Evolutionary conservation across 2,113 vertebrate species (phyloP), one percentile per base, ranked within the genome.

Genomic region (Anarhynchus alexandrinus): DNA sequence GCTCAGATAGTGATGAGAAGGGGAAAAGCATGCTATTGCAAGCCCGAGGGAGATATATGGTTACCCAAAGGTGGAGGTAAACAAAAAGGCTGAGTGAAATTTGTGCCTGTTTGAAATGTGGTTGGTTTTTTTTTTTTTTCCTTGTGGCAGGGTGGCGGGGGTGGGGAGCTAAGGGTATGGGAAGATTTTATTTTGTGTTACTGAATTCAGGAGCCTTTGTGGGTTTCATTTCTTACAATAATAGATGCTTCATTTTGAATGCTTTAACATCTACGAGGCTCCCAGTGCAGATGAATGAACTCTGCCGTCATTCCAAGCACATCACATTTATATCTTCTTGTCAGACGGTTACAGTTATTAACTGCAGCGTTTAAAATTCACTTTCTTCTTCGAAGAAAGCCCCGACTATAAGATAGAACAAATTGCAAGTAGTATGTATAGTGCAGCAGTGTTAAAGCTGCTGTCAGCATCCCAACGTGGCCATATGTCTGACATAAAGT

Each of bases 401-500:
- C 67, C 74, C 1, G 5, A 4, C 73, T 94, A 78, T 36, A 79
- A 79, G 89, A 88, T 3, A 95, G 74, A 66, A 80, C 85, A 93
- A 96, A 93, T 87, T 94, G 80, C 62, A 92, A 93, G 86, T 77
- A 78, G 55, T 55, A 88, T 40, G 79, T 86, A 34, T 61, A 58
- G 47, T 38, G 78, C 58, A 89, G 82, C 93, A 93, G 82, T 82
- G 90, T 72, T 95, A 89, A 96, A 97, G 93, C 83, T 93, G 67
- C 97, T 94, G 88, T 95, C 94, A 95, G 90, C 92, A 76, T 95
- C 95, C 89, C 94, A 58, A n/a, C 0, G 12, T 90, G 88, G 83
- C 95, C 95, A 96, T 97, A 96, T 91, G 91, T 95, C 94, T 95
- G 79, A 94, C 90, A 94, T 71, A 92, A 95, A 96, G 74, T 94